These are phyloP conservation scores for Heteromurus nitidus DNA, from an alignment of 2,888 invertebrate genomes.

Conservation along the genomic window DNA sequence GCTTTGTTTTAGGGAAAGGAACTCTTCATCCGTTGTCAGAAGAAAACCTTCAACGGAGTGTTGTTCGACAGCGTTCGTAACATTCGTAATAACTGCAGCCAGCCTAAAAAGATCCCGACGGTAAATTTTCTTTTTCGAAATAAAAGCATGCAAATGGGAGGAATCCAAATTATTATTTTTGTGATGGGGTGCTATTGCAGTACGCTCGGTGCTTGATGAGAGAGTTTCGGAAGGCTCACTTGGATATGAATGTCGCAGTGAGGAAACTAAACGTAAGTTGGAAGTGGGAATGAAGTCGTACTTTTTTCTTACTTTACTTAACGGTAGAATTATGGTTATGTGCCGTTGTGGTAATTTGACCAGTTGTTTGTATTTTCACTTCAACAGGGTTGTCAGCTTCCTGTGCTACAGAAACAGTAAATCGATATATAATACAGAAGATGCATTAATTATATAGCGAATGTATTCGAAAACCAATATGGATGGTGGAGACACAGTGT, in stretches of 20 bases:
- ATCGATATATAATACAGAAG: too few species aligned
- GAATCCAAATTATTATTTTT: background rate
- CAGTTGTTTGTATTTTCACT: too few species aligned
- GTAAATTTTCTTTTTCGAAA: conserved; percentile 7
- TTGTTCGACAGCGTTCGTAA: conserved; percentile 46
- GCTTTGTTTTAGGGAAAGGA: conserved; percentile 47
- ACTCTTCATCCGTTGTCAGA: conserved; percentile 59
- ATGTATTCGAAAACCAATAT: too few species aligned
- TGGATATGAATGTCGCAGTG: conserved; percentile 58
- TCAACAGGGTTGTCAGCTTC: conserved; percentile 31
- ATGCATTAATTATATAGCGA: too few species aligned
- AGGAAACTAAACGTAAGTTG: conserved; percentile 61
- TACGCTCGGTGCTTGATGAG: conserved; percentile 51
- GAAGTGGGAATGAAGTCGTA: background rate
- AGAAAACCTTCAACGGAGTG: conserved; percentile 37
- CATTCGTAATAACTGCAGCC: conserved; percentile 21
- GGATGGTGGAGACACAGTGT: too few species aligned
- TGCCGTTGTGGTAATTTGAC: too few species aligned
- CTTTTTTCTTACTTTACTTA: background rate
- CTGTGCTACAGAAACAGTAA: background rate
- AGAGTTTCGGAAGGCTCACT: conserved; percentile 50
- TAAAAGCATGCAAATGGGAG: background rate
- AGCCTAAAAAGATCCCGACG: conserved; percentile 35
- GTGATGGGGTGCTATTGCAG: conserved; percentile 18
- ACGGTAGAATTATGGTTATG: background rate